Evolutionary conservation across 2,113 vertebrate genomes (phyloP), one percentile per base, ranked within the genome.

Genomic region (Dermatemys mawii): DNA sequence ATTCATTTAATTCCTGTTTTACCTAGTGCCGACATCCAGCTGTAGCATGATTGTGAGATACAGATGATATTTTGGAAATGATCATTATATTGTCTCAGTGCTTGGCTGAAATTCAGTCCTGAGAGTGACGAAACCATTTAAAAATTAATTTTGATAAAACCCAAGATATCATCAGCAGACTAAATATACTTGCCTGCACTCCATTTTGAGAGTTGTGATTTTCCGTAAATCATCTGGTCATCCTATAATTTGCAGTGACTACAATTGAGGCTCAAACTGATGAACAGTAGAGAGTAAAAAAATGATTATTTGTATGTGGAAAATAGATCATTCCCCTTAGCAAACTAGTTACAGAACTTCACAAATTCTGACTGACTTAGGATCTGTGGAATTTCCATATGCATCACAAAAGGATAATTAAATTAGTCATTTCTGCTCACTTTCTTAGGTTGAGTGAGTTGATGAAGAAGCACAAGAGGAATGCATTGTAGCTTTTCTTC

Each of bases 11-110:
- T 88, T 92, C 5, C 2, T 91, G 84, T 90, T 55, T 87, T 96
- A 95, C 90, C 91, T 88, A 90, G 35, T 90, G 46, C 85, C 90
- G 29, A 63, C 88, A 53, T 87, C 32, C 84, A 91, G 75, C 92
- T 83, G 55, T 38, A 73, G 70, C 60, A 41, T 70, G 88, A 81
- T 63, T 85, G 10, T 21, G 70, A 75, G 88, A 87, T 91, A 27
- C 49, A 95, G 70, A 46, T 95, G 90, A 93, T 53, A 57, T 29
- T 92, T 90, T 0, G 0, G 49, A 90, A 88, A 73, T n/a, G 19
- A 83, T 82, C 73, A 14, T 29, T 84, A 8, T 75, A 81, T 83
- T 87, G 54, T 83, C 54, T 92, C 86, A 81, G 38, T 38, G 78
- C 29, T 86, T 87, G 17, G 29, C 50, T 38, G 46, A 87, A 91